Percentiles rank a stretch among this genome's conserved stretches.
These are phyloP conservation scores for Dryas iulia DNA, from an alignment of 1,140 invertebrate species.

Conservation along the genomic window DNA sequence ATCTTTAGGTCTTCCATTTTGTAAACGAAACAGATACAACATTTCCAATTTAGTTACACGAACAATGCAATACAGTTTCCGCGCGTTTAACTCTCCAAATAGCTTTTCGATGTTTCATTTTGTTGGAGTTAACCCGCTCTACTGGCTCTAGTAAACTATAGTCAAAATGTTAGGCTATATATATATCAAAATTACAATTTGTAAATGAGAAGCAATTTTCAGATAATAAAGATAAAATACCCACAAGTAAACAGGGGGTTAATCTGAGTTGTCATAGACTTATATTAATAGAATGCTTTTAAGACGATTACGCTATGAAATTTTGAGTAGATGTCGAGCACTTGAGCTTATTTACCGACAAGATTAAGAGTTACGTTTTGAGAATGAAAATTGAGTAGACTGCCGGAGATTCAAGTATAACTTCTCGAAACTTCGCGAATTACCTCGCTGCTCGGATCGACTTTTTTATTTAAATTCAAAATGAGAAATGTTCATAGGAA, in stretches of 20 bases:
- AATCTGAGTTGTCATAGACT: conserved; percentile 17
- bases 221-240: background rate
- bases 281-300: conserved; percentile 27
- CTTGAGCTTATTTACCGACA: conserved; percentile 29
- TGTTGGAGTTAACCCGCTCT: conserved; percentile 21
- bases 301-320: conserved; percentile 26
- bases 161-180: background rate
- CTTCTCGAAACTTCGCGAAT: background rate
- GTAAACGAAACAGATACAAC: conserved; percentile 11
- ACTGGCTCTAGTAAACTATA: background rate
- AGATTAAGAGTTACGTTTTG: conserved; percentile 23
- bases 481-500: background rate
- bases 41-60: conserved; percentile 7
- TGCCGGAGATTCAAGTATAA: conserved; percentile 8
- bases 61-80: conserved; percentile 14
- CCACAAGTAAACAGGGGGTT: background rate
- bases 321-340: conserved; percentile 19
- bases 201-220: background rate
- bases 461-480: background rate
- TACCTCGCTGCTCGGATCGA: background rate
- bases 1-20: background rate
- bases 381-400: conserved; percentile 9
- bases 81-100: conserved; percentile 8
- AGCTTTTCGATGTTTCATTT: conserved; percentile 31
- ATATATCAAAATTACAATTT: conserved; percentile 12